Evolutionary conservation across 30 jellyfish, hydroid and myxozoan genomes (phyloP).

Genomic region (Chrysaora quinquecirrha): DNA sequence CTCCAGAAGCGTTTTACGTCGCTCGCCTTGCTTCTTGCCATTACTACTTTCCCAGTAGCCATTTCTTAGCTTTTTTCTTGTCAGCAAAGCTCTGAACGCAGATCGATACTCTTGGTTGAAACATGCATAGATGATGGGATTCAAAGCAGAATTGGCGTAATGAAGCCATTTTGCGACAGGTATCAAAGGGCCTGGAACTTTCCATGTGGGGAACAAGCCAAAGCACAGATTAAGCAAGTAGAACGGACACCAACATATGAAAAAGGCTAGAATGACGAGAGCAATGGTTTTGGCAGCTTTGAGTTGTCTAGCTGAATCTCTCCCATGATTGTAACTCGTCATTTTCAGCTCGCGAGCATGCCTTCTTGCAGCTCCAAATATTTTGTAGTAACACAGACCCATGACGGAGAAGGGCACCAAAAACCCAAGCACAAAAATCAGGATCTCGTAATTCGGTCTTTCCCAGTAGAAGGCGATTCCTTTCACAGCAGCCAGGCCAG

Average conservation of each 20-base stretch:
- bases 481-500: conserved; percentile 52
- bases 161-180: conserved; percentile 89
- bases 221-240: conserved; percentile 50
- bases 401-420: conserved; percentile 52
- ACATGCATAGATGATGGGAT: conserved; percentile 85
- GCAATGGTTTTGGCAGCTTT: conserved; percentile 87
- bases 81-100: conserved; percentile 69
- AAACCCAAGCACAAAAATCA: conserved; percentile 59
- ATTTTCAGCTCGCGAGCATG: conserved; percentile 34
- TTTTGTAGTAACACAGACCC: conserved; percentile 68
- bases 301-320: conserved; percentile 46
- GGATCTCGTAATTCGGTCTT: conserved; percentile 69
- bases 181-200: conserved; percentile 41
- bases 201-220: conserved; percentile 52
- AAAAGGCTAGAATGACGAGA: conserved; percentile 74
- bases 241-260: conserved; percentile 91
- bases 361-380: conserved; percentile 63
- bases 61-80: conserved; percentile 9
- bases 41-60: neutral
- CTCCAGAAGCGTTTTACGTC: neutral
- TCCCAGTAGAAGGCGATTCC: conserved; percentile 55
- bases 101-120: conserved; percentile 71
- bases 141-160: conserved; percentile 79
- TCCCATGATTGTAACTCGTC: neutral
- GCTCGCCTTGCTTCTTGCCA: neutral